Conservation (phyloP, 2,113 vertebrate species). For the Macrotus californicus region DNA sequence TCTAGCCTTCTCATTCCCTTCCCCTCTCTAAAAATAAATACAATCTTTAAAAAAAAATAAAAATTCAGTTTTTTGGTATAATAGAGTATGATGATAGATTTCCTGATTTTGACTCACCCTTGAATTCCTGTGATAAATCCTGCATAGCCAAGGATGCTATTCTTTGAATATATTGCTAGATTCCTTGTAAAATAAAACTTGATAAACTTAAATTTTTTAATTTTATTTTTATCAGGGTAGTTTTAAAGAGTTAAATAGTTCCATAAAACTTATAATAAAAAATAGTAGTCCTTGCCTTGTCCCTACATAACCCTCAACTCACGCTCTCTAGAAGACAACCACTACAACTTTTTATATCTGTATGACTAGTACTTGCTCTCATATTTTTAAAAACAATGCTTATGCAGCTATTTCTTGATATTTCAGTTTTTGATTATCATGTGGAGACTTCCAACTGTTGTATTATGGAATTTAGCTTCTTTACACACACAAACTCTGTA, state of each 20-base stretch:
- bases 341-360: not conserved
- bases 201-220: not conserved
- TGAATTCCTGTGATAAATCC: not conserved
- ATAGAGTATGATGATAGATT: not conserved
- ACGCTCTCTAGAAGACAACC: not conserved
- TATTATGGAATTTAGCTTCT: not conserved
- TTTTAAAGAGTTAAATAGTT: not conserved
- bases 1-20: no score
- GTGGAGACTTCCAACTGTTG: not conserved
- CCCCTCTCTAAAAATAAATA: no score
- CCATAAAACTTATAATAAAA: not conserved
- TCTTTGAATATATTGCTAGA: not conserved
- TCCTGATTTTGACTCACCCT: not conserved
- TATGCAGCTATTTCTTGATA: not conserved
- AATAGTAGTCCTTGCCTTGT: not conserved
- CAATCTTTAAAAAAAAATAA: not conserved
- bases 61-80: not conserved
- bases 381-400: not conserved
- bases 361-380: not conserved
- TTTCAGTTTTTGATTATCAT: not conserved
- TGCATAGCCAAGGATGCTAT: not conserved
- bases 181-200: not conserved
- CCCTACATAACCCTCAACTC: not conserved
- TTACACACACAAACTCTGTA: not conserved
- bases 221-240: not conserved